Evolutionary conservation across 2,888 invertebrate species (phyloP), one percentile per base, ranked within the genome.

Genomic region (Athripsodes cinereus): DNA sequence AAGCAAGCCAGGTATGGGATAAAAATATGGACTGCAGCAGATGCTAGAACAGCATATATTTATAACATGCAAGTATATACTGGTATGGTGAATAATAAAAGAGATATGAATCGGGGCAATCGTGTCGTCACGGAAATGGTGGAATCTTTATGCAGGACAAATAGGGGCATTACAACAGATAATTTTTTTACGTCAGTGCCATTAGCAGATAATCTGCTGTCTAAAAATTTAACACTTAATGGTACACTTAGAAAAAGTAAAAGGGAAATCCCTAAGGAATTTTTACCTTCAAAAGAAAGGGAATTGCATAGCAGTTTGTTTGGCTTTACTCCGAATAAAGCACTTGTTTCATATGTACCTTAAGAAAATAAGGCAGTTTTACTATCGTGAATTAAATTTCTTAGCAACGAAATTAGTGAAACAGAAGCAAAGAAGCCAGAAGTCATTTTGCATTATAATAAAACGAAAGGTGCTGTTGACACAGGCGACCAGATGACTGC

Each of bases 1-100:
- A 61, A 59, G 26, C 59, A 56, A 5, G 56, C 18, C 2, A 59
- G 16, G 18, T 59, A 59, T 31, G 62, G 59, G 1, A 59, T 59
- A 26, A 59, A 59, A 59, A 59, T 59, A 21, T 58, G 56, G 57
- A 35, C 53, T 3, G 54, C 52, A 19, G 46, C 51, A 10, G 53
- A 59, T 52, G 34, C 59, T 50, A 22, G 18, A 31, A 61, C 55
- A 26, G 49, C 48, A 20, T 59, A 59, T 40, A 52, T 59, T 34
- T 46, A 13, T 10, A 59, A 59, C 50, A 56, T 52, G 34, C 59
- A 56, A 40, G 20, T 56, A 8, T 40, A 55, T 22, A 46, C 57
- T 1, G 60, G 54, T 10, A 53, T 46, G 52, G 22, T 52, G 2
- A 57, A 60, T 22, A 57, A 60, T 16, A 46, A 22, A 22, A 19